Evolutionary conservation across 2,797 vertebrate genomes (phyloP).

Genomic region (Mormyrus hasselquistii): DNA sequence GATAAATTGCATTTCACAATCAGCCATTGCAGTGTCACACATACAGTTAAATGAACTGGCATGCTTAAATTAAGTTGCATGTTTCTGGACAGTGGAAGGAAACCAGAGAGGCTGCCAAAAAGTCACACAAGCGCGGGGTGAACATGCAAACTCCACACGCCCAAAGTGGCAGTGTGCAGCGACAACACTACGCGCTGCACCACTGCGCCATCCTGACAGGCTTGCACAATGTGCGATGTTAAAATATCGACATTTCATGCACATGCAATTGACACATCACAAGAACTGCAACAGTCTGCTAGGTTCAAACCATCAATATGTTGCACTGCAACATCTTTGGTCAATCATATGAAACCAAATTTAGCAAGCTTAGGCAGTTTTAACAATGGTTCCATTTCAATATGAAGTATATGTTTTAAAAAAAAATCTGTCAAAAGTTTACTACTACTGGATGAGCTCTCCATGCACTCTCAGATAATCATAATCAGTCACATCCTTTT

Average conservation of each 20-base stretch:
- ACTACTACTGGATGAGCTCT: neutral
- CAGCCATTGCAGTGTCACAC: neutral
- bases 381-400: neutral
- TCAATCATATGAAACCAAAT: neutral
- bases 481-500: neutral
- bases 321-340: neutral
- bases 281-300: neutral
- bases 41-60: neutral
- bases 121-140: neutral
- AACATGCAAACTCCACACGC: neutral
- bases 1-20: neutral
- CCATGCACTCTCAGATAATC: neutral
- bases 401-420: neutral
- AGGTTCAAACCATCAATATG: neutral
- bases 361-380: neutral
- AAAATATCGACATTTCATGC: neutral
- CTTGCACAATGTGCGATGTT: neutral
- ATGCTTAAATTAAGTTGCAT: neutral
- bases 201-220: neutral
- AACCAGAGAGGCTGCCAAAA: neutral
- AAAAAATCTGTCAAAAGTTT: neutral
- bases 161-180: neutral
- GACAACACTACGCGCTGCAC: neutral
- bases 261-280: neutral
- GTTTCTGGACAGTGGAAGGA: neutral